A percentile compares a stretch with the other conserved stretches of the same genome.
Evolutionary conservation across 2,797 vertebrate species (phyloP).

Genomic region (Gephyroberyx darwinii): DNA sequence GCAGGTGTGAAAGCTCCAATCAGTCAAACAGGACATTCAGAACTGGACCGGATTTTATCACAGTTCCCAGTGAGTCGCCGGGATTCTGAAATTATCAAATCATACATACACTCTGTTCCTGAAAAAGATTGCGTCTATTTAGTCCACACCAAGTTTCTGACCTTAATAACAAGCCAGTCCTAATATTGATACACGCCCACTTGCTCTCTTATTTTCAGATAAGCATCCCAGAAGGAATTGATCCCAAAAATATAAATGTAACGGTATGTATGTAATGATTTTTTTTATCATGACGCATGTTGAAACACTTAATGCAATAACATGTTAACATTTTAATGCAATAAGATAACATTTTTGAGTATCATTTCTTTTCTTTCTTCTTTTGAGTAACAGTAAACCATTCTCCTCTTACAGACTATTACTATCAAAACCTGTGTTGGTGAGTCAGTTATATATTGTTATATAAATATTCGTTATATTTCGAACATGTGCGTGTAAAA

Average conservation of each 20-base stretch:
- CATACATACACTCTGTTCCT: background rate
- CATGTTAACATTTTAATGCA: background rate
- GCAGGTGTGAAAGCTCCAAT: rapidly evolving
- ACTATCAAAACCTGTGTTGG: slow-evolving; percentile 6
- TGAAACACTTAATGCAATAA: no score
- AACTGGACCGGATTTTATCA: rapidly evolving
- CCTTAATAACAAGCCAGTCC: background rate
- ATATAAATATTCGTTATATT: no score
- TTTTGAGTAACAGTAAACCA: background rate
- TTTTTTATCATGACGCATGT: no score
- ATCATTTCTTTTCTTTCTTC: background rate
- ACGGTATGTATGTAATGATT: slow-evolving; percentile 23
- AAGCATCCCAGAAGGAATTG: background rate
- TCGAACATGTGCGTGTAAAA: background rate
- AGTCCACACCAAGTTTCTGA: background rate
- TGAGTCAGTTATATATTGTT: no score
- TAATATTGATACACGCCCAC: background rate
- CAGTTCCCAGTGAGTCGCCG: slow-evolving; percentile 32
- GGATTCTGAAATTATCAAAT: background rate
- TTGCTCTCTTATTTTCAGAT: slow-evolving; percentile 36
- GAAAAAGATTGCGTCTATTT: background rate
- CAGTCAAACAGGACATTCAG: rapidly evolving
- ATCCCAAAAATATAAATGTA: background rate
- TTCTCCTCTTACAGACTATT: slow-evolving; percentile 26
- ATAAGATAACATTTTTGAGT: background rate